Conservation (phyloP, 1,140 invertebrate genomes). For the Myzus persicae region DNA sequence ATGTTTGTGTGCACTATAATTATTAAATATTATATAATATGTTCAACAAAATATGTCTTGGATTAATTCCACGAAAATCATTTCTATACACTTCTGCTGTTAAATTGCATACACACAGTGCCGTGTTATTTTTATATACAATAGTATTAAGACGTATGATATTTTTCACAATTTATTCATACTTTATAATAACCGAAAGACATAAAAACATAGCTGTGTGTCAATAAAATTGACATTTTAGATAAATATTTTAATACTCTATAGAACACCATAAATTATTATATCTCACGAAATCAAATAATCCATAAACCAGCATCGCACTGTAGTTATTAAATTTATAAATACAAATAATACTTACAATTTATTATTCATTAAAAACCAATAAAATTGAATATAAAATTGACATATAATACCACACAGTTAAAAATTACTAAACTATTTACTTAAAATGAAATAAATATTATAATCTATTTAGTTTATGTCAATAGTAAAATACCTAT, state of each 20-base stretch:
- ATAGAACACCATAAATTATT: neutral
- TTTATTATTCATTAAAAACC: too few relatives aligned
- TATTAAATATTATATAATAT: too few relatives aligned
- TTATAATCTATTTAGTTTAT: neutral
- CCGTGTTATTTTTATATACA: neutral
- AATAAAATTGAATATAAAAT: too few relatives aligned
- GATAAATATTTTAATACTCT: neutral
- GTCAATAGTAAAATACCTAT: neutral
- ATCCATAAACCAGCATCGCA: neutral
- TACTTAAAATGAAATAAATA: neutral
- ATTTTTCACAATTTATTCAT: neutral
- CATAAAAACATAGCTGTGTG: too few relatives aligned
- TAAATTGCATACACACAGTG: neutral
- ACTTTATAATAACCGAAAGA: too few relatives aligned
- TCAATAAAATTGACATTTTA: neutral
- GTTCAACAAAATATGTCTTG: too few relatives aligned
- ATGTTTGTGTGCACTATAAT: too few relatives aligned
- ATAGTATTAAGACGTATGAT: neutral
- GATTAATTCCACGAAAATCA: neutral
- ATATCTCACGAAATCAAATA: neutral
- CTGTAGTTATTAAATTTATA: neutral
- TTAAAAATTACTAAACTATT: neutral
- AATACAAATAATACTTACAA: too few relatives aligned
- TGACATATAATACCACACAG: too few relatives aligned
- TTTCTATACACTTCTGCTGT: neutral